Evolutionary conservation across 2,797 vertebrate species (phyloP).

Genomic region (Leucoraja ocellata): DNA sequence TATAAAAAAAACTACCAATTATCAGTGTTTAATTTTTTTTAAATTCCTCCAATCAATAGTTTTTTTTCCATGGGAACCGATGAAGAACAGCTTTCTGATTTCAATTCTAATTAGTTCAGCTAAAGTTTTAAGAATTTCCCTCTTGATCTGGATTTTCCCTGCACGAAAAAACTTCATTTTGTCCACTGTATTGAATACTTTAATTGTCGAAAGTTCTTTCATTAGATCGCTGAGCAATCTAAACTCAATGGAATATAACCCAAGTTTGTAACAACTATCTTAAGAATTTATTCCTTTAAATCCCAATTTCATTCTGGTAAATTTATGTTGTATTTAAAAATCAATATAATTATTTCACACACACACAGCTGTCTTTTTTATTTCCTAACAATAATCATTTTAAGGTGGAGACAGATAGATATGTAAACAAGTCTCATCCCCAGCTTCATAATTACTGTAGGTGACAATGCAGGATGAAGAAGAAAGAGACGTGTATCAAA

Average conservation of each 20-base stretch:
- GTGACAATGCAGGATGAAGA: not conserved
- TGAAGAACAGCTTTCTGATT: not conserved
- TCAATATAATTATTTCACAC: not conserved
- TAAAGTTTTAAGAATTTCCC: not conserved
- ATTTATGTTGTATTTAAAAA: not conserved
- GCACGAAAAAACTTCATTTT: not conserved
- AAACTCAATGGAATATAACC: not conserved
- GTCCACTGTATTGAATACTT: not conserved
- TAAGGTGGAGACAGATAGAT: no score
- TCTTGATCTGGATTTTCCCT: not conserved
- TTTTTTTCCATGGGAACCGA: not conserved
- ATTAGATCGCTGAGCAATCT: not conserved
- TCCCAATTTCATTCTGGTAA: not conserved
- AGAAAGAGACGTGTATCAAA: not conserved
- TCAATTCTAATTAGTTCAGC: not conserved
- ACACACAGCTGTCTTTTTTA: not conserved
- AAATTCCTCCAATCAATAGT: not conserved
- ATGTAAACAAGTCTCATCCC: not conserved
- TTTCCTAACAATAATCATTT: not conserved
- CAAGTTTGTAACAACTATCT: not conserved
- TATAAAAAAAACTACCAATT: not conserved
- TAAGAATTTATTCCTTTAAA: not conserved
- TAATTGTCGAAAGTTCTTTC: not conserved
- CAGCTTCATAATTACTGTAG: not conserved
- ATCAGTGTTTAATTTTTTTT: not conserved